phyloP scores from a whole-genome alignment of 2,113 vertebrate species.

The Clupea harengus region DNA sequence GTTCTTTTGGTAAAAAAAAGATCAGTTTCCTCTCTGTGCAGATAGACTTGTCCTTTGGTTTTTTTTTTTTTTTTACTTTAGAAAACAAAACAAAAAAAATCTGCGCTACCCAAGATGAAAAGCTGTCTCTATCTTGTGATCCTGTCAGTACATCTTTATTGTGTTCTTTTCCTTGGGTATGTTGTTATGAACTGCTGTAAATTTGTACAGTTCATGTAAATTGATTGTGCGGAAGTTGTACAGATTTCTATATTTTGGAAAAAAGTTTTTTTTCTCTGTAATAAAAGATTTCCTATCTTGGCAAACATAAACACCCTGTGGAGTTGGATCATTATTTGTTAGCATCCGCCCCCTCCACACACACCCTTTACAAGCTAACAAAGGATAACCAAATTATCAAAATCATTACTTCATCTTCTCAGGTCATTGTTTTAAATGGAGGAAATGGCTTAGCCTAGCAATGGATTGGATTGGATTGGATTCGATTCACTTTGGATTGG shows the following conservation, averaged over 20 bases:
- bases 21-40: constrained; percentile 75
- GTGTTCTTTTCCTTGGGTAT: constrained; percentile 90
- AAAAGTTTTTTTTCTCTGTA: constrained; percentile 99
- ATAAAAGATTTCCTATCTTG: constrained; percentile 95
- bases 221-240: constrained; percentile 99
- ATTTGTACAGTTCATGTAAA: constrained; percentile 99
- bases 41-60: constrained; percentile 64
- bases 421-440: not conserved
- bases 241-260: constrained; percentile 99
- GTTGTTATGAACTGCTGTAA: constrained; percentile 99
- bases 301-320: constrained; percentile 59
- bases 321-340: constrained; percentile 57
- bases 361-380: not conserved
- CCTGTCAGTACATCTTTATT: constrained; percentile 86
- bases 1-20: constrained; percentile 67
- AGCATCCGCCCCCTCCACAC: not conserved
- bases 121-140: constrained; percentile 93
- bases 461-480: no score
- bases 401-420: not conserved
- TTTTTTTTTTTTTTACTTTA: constrained; percentile 63
- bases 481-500: no score
- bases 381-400: not conserved
- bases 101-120: constrained; percentile 74
- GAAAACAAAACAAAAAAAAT: constrained; percentile 70
- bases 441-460: constrained; percentile 3